Base-by-base conservation (phyloP, 2,888 invertebrate genomes). In the Pherbina coryleti region DNA sequence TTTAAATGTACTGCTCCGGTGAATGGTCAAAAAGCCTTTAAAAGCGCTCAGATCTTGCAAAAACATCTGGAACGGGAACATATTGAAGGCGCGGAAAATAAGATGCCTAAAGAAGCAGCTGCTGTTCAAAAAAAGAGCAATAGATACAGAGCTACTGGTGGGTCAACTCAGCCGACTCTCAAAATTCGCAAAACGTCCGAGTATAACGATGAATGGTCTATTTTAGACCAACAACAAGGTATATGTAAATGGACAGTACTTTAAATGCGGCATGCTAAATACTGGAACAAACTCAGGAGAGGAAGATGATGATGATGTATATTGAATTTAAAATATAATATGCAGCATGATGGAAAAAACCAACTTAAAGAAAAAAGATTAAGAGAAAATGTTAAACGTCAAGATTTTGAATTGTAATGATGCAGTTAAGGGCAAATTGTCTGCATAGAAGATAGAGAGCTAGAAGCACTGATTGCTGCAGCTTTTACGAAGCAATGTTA, bases 1-100 rank as follows among this genome's bases (percentile, higher is more conserved):
- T 91, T 91, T 84, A 86, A 89, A 62, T 92, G 92, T 82, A 83
- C 84, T 9, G 82, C 91, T 0, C 8, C 57, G 3, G 71, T 81
- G 0, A 82, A 81, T 5, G 89, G 89, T 73, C 76, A 79, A 4
- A 82, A 84, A 3, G 82, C 81, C 31, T 87, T 87, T 31, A 87
- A 86, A 79, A 87, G 87, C 73, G 81, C 81, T 5, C 87, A 87
- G 71, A 87, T 87, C 80, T 78, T 87, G 1, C 73, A 81, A 28
- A 87, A 84, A 44, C 87, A 87, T 77, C 60, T 85, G 22, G 3
- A 79, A 8, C 82, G 86, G 3, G 84, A 83, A 34, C 87, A 87
- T 70, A 69, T 49, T 1, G 57, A n/a, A 22, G 9, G 2, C 34
- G 49, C 37, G 17, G 78, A 5, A 57, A 66, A 25, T 25, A 14